Conservation (phyloP, 2,888 invertebrate species). For the Thyatira batis region DNA sequence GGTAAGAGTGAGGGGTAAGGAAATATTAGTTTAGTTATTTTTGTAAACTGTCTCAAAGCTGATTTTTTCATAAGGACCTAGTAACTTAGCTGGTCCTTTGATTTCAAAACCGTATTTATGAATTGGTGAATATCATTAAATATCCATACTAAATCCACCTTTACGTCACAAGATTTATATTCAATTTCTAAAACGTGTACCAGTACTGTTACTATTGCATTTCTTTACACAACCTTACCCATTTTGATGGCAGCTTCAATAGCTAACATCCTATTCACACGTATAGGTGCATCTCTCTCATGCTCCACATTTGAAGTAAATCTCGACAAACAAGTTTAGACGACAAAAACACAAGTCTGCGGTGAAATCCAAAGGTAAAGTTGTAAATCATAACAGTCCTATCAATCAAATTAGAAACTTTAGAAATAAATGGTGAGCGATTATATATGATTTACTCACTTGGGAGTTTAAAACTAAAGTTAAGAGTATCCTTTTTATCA, state of each 20-base stretch:
- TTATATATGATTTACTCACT: not conserved
- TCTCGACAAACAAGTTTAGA: slow-evolving; percentile 5
- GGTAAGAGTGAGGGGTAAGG: too few species aligned
- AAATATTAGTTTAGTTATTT: too few species aligned
- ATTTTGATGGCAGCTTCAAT: not conserved
- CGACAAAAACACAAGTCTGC: slow-evolving; percentile 4
- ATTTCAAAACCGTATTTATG: too few species aligned
- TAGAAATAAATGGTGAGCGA: not conserved
- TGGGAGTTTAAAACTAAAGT: too few species aligned
- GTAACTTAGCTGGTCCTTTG: too few species aligned
- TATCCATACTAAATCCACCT: too few species aligned
- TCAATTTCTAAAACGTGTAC: not conserved
- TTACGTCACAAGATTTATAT: not conserved
- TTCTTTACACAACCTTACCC: not conserved
- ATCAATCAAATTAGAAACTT: slow-evolving; percentile 7
- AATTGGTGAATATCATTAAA: too few species aligned
- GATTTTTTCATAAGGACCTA: too few species aligned
- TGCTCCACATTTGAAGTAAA: not conserved
- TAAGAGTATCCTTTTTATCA: too few species aligned
- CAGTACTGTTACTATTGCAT: not conserved
- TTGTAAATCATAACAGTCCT: slow-evolving; percentile 4
- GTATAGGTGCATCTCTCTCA: not conserved
- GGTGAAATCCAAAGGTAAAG: slow-evolving; percentile 1
- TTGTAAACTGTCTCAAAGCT: too few species aligned
- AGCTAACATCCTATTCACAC: not conserved